A percentile compares a stretch with the other conserved stretches of the same genome.
Conservation (phyloP, 2,888 invertebrate genomes). For the Melanchra persicariae region DNA sequence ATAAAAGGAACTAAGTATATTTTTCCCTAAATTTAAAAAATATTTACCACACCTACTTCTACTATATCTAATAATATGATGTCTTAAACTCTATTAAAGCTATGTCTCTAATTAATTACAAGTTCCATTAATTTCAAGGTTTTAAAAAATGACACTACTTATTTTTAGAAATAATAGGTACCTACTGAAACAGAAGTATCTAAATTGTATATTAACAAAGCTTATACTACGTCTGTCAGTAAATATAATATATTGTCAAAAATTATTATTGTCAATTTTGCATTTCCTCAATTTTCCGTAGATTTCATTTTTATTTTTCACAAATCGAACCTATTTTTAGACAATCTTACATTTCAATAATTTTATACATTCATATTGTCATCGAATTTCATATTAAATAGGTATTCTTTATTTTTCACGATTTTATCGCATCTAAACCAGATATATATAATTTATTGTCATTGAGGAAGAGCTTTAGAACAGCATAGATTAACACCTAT, state of each 20-base stretch:
- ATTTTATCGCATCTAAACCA: slow-evolving; percentile 53
- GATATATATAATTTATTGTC: slow-evolving; percentile 59
- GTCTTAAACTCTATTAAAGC: slow-evolving; percentile 87
- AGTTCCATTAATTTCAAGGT: slow-evolving; percentile 45
- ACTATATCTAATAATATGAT: slow-evolving; percentile 62
- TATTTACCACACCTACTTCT: slow-evolving; percentile 68
- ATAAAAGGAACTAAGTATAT: slow-evolving; percentile 58
- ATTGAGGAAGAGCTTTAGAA: slow-evolving; percentile 57
- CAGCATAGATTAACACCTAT: slow-evolving; percentile 58
- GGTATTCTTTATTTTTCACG: slow-evolving; percentile 38
- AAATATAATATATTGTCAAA: slow-evolving; percentile 75
- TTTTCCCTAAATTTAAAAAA: slow-evolving; percentile 60
- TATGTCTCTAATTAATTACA: slow-evolving; percentile 83
- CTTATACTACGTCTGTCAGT: slow-evolving; percentile 70
- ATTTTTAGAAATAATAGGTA: slow-evolving; percentile 55
- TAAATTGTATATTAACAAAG: slow-evolving; percentile 67
- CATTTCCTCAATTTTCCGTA: slow-evolving; percentile 13
- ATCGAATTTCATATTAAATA: slow-evolving; percentile 15
- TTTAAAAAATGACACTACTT: slow-evolving; percentile 46
- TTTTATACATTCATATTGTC: slow-evolving; percentile 20
- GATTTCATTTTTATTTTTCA: slow-evolving; percentile 3
- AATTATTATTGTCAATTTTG: slow-evolving; percentile 68
- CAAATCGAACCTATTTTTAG: slow-evolving; percentile 18
- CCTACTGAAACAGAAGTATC: slow-evolving; percentile 49
- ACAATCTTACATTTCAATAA: slow-evolving; percentile 14